These are phyloP conservation scores for Tupaia tana DNA, from an alignment of 2,113 vertebrate genomes.

Conservation along the genomic window DNA sequence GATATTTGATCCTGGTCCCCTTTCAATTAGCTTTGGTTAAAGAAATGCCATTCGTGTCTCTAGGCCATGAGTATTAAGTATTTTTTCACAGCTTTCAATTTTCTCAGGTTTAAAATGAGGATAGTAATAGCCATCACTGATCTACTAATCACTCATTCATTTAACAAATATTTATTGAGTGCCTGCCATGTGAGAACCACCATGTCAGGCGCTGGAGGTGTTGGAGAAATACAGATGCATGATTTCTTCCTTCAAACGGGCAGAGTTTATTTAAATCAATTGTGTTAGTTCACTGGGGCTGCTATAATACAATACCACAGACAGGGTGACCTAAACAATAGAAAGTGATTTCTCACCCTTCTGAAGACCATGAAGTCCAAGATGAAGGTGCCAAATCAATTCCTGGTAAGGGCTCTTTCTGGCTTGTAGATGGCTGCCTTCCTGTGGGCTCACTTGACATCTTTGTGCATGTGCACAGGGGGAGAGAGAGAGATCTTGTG, in stretches of 20 bases:
- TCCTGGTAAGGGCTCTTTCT: not conserved
- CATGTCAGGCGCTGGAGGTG: not conserved
- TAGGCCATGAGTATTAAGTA: not conserved
- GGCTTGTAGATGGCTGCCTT: not conserved
- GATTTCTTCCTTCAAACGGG: not conserved
- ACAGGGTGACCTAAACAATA: not conserved
- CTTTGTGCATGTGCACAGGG: not conserved
- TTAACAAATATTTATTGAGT: not conserved
- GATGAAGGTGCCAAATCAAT: not conserved
- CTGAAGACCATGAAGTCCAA: not conserved
- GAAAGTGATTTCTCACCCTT: not conserved
- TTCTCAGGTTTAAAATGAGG: not conserved
- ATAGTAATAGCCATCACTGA: not conserved
- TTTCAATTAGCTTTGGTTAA: slow-evolving; percentile 42
- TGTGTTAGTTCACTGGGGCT: not conserved
- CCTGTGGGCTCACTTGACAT: not conserved
- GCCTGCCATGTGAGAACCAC: not conserved
- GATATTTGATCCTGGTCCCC: not conserved
- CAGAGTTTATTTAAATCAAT: slow-evolving; percentile 17
- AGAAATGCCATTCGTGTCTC: slow-evolving; percentile 3
- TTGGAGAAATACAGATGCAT: not conserved
- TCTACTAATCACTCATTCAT: not conserved
- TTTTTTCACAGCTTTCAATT: not conserved
- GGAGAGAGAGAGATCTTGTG: not conserved
- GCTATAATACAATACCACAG: not conserved